A percentile compares a stretch with the other conserved stretches of the same genome.
Conservation (phyloP, 2,888 invertebrate genomes). For the Caenorhabditis sp. region DNA sequence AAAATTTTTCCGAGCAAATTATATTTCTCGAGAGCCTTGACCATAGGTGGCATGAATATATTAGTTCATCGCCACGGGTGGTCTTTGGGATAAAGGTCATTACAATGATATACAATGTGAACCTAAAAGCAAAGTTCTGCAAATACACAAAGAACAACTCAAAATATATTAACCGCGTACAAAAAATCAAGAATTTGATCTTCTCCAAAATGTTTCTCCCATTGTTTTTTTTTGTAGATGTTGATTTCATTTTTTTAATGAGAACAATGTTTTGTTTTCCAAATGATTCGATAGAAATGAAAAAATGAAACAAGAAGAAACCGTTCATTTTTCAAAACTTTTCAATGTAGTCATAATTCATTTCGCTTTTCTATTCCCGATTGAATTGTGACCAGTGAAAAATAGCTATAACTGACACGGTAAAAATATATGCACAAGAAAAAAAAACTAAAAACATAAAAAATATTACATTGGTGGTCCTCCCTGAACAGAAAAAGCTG, state of each 20-base stretch:
- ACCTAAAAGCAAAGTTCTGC: neutral
- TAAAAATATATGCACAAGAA: neutral
- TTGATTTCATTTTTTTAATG: too few species aligned
- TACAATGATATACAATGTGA: neutral
- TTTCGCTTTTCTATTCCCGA: conserved; percentile 21
- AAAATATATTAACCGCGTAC: too few species aligned
- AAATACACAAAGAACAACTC: neutral
- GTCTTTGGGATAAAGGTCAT: neutral
- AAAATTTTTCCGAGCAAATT: neutral
- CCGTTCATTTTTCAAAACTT: too few species aligned
- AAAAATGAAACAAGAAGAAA: too few species aligned
- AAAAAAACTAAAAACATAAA: neutral
- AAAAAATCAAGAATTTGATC: too few species aligned
- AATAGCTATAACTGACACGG: neutral
- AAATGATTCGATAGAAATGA: too few species aligned
- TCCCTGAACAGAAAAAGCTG: conserved; percentile 10
- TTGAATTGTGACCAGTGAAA: conserved; percentile 26
- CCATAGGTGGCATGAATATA: neutral
- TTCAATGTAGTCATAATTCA: too few species aligned
- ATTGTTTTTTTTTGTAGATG: too few species aligned
- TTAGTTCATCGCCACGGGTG: neutral
- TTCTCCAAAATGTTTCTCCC: too few species aligned
- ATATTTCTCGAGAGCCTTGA: neutral
- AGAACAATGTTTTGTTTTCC: too few species aligned
- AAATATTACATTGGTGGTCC: conserved; percentile 1